These are phyloP conservation scores for Trachelus stipa DNA, from an alignment of 2,888 invertebrate species.

Conservation along the genomic window DNA sequence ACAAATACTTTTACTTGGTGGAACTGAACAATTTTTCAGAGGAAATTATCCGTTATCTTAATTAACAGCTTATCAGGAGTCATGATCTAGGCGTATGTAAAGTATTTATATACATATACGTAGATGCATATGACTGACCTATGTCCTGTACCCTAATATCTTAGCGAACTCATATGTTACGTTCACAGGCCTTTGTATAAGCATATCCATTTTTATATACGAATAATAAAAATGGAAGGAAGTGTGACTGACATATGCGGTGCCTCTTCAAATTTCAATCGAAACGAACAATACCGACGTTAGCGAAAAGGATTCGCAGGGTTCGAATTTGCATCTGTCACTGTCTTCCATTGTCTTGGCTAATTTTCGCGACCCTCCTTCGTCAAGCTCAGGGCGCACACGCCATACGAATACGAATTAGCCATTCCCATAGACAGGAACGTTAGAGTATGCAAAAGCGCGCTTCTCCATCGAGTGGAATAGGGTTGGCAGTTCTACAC, in stretches of 20 bases:
- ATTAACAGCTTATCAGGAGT: too few species aligned
- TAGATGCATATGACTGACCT: constrained; percentile 7
- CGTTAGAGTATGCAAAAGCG: background rate
- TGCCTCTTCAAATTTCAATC: constrained; percentile 54
- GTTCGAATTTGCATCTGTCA: constrained; percentile 63
- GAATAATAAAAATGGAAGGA: constrained; percentile 13
- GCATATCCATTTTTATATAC: background rate
- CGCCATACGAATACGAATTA: constrained; percentile 45
- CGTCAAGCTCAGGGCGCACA: constrained; percentile 20
- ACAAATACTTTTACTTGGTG: too few species aligned
- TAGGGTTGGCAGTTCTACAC: too few species aligned
- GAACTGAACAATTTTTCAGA: too few species aligned
- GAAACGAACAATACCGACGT: constrained; percentile 43
- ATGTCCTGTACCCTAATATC: constrained; percentile 1
- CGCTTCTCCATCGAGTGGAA: too few species aligned
- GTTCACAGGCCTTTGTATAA: too few species aligned
- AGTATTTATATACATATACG: too few species aligned
- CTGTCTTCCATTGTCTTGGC: constrained; percentile 61
- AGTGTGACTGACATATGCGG: constrained; percentile 24
- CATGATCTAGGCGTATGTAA: too few species aligned
- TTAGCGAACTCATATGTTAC: background rate
- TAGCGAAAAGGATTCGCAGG: constrained; percentile 37
- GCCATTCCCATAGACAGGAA: constrained; percentile 52
- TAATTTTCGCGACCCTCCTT: constrained; percentile 57
- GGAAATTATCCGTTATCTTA: too few species aligned